Evolutionary conservation across 2,113 vertebrate genomes (phyloP).

Genomic region (Atlantisia rogersi): DNA sequence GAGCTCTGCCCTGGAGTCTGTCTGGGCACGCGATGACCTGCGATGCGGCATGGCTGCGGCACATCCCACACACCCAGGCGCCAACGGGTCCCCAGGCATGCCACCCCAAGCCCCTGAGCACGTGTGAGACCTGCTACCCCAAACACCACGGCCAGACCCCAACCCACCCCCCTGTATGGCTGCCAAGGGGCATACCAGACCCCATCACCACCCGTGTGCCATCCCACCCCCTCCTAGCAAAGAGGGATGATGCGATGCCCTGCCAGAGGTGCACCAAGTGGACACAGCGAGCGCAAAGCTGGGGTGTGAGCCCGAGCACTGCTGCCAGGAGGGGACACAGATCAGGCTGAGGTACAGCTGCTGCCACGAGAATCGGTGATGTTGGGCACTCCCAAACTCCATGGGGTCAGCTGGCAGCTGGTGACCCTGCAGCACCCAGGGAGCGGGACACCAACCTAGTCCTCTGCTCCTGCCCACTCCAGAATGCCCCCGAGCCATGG

Average conservation of each 20-base stretch:
- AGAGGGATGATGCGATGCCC: accelerated
- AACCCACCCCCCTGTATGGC: accelerated
- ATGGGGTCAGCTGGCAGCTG: accelerated
- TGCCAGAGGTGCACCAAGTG: neutral
- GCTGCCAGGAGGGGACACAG: neutral
- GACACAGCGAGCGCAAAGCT: accelerated
- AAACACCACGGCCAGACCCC: accelerated
- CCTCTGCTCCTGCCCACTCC: neutral
- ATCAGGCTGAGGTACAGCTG: accelerated
- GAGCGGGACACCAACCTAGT: neutral
- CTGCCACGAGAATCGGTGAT: accelerated
- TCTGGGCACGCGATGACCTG: accelerated
- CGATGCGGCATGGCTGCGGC: accelerated
- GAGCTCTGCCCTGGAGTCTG: neutral
- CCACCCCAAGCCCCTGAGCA: neutral
- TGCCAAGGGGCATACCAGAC: accelerated
- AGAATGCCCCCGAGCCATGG: constrained; percentile 14
- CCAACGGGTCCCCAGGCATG: accelerated
- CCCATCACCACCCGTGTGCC: accelerated
- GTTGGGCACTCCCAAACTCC: neutral
- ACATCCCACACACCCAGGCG: accelerated
- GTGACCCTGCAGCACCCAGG: neutral
- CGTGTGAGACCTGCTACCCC: neutral
- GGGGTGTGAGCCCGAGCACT: accelerated
- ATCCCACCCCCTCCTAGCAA: neutral